Percentiles rank a stretch among this genome's conserved stretches.
Evolutionary conservation across 2,888 invertebrate species (phyloP).

Genomic region (Dichetophora obliterata): DNA sequence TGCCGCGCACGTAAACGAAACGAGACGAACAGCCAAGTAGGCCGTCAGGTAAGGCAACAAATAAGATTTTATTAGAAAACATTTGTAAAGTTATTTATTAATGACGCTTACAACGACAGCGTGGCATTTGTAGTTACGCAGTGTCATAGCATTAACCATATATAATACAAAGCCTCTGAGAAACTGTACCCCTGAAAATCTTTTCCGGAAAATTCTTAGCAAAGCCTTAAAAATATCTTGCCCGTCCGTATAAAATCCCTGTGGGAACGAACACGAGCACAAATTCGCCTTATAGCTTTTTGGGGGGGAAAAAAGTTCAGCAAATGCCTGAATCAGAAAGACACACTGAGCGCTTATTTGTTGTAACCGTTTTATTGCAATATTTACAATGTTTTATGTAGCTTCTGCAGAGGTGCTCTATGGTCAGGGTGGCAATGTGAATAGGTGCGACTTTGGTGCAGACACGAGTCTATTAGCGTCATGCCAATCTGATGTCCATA

Average conservation of each 20-base stretch:
- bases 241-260: not conserved
- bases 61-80: constrained; percentile 26
- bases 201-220: not conserved
- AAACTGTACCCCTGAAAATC: not conserved
- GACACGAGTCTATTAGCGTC: constrained; percentile 45
- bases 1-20: constrained; percentile 5
- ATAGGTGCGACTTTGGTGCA: not conserved
- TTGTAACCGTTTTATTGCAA: constrained; percentile 3
- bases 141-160: too few species aligned
- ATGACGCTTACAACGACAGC: not conserved
- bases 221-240: not conserved
- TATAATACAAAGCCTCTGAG: not conserved
- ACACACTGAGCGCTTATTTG: constrained; percentile 13
- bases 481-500: constrained; percentile 49
- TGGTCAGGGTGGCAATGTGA: not conserved
- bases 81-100: constrained; percentile 28
- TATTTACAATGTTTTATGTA: not conserved
- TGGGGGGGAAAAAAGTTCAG: not conserved
- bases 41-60: constrained; percentile 17
- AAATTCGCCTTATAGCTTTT: constrained; percentile 20
- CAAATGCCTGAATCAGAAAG: not conserved
- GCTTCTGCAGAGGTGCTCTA: not conserved
- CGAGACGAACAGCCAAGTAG: not conserved
- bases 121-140: not conserved
- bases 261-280: not conserved